Evolutionary conservation across 2,888 invertebrate genomes (phyloP).

Genomic region (Sclerodermus sp.): DNA sequence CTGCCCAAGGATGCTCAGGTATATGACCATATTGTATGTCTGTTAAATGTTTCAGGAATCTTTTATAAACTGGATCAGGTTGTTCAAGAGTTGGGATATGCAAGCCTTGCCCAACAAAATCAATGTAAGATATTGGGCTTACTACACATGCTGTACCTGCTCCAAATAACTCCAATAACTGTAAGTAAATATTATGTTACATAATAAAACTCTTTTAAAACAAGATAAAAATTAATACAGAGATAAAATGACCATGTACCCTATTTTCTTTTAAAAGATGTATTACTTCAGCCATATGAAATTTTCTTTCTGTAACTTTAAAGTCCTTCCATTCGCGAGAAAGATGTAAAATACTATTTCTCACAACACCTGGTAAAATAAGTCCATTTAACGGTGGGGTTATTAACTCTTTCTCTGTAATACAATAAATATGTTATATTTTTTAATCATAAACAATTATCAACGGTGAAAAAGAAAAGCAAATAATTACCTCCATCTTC

Average conservation of each 20-base stretch:
- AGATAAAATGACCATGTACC: slow-evolving; percentile 62
- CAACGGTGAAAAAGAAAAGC: background rate
- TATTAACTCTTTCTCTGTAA: slow-evolving; percentile 82
- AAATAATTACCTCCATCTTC: slow-evolving; percentile 79
- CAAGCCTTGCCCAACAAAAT: slow-evolving; percentile 71
- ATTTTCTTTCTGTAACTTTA: slow-evolving; percentile 74
- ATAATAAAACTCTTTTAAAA: background rate
- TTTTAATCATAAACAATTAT: slow-evolving; percentile 1
- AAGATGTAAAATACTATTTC: slow-evolving; percentile 83
- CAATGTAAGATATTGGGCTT: slow-evolving; percentile 85
- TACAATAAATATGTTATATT: slow-evolving; percentile 15
- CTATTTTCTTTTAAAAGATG: slow-evolving; percentile 76
- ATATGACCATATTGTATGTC: slow-evolving; percentile 90
- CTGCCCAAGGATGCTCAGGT: slow-evolving; percentile 76
- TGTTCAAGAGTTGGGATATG: slow-evolving; percentile 75
- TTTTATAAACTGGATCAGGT: slow-evolving; percentile 71
- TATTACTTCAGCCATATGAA: slow-evolving; percentile 83
- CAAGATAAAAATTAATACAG: background rate
- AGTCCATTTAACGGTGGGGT: slow-evolving; percentile 94
- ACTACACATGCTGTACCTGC: slow-evolving; percentile 97
- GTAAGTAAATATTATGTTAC: slow-evolving; percentile 43
- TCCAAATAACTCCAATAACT: slow-evolving; percentile 96
- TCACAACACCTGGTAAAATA: slow-evolving; percentile 92
- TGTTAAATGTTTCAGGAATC: slow-evolving; percentile 73
- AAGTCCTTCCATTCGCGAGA: slow-evolving; percentile 83